Conservation (phyloP, 1,140 invertebrate genomes). For the Triops cancriformis region DNA sequence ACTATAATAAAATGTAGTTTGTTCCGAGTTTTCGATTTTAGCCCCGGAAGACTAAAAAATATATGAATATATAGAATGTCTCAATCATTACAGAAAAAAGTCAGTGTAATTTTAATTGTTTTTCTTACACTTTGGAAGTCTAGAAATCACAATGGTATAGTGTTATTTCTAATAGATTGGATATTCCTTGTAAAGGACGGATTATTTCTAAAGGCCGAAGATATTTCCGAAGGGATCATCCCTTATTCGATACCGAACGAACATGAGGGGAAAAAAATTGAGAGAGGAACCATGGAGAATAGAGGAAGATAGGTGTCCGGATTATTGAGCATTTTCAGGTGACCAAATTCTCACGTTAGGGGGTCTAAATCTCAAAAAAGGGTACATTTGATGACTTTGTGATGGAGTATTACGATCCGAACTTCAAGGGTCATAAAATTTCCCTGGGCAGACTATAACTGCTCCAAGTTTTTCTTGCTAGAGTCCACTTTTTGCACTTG, state of each 20-base stretch:
- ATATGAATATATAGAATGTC: too few species aligned
- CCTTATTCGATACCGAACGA: neutral
- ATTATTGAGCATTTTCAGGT: neutral
- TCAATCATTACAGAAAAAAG: too few species aligned
- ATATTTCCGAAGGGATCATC: neutral
- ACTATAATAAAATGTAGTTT: too few species aligned
- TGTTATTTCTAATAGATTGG: too few species aligned
- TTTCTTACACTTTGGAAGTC: too few species aligned
- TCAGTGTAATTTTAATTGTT: too few species aligned
- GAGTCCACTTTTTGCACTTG: neutral
- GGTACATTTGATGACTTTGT: neutral
- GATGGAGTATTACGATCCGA: slow-evolving; percentile 6
- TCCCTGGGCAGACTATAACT: neutral
- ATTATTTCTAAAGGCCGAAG: neutral
- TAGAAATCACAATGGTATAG: too few species aligned
- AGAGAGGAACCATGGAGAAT: neutral
- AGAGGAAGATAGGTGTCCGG: neutral
- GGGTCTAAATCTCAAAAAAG: neutral
- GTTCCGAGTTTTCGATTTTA: too few species aligned
- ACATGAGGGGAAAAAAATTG: neutral
- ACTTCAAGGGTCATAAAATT: neutral
- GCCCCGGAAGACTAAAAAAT: too few species aligned
- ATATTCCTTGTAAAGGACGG: neutral
- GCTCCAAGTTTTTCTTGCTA: neutral
- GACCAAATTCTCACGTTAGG: slow-evolving; percentile 13